Conservation (phyloP, 2,113 vertebrate species). For the Sterrhoptilus dennistouni region DNA sequence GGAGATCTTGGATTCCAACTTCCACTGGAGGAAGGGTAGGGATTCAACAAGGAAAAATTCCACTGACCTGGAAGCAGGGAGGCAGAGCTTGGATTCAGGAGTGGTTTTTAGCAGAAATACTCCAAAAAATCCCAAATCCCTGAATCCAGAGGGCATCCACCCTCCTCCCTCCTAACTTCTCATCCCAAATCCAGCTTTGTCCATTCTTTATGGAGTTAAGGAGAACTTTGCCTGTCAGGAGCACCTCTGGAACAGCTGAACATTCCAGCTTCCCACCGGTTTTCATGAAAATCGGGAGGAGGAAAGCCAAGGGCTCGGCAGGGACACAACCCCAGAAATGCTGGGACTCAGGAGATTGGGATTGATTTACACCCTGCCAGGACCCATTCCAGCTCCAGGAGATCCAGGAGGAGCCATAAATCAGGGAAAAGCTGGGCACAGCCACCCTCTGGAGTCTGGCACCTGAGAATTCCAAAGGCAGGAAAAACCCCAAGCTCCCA, state of each 20-base stretch:
- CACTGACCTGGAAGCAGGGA: neutral
- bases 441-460: neutral
- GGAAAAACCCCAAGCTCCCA: neutral
- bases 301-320: neutral
- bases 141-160: rapidly evolving
- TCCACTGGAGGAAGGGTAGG: neutral
- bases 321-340: neutral
- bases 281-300: neutral
- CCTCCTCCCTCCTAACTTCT: neutral
- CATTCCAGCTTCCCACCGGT: rapidly evolving
- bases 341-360: rapidly evolving
- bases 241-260: neutral
- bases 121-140: neutral
- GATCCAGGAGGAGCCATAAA: neutral
- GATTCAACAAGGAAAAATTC: neutral
- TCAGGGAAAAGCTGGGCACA: neutral
- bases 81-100: neutral
- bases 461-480: neutral
- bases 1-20: slow-evolving; percentile 12
- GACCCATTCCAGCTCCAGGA: neutral
- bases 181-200: neutral
- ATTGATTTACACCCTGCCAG: neutral
- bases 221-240: rapidly evolving
- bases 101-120: neutral
- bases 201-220: neutral